These are phyloP conservation scores for Carabus problematicus DNA, from an alignment of 2,888 invertebrate species.

Conservation along the genomic window DNA sequence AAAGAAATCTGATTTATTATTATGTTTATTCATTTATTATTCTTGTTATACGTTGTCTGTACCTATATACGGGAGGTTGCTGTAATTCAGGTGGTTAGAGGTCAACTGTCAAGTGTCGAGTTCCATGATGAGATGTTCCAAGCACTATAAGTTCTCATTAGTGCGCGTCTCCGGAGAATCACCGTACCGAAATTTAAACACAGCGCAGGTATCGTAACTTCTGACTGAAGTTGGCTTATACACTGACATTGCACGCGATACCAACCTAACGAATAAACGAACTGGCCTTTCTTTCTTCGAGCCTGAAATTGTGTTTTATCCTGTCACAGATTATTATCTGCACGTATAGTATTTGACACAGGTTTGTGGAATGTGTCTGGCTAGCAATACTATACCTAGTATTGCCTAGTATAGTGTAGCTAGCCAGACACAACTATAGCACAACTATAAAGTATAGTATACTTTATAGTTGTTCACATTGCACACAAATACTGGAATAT, in stretches of 20 bases:
- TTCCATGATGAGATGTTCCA: constrained; percentile 29
- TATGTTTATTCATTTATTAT: too few relatives aligned
- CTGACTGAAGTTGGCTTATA: constrained; percentile 21
- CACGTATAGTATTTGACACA: background rate
- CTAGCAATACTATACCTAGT: too few relatives aligned
- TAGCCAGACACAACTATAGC: too few relatives aligned
- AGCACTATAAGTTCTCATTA: constrained; percentile 34
- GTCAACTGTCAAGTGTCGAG: constrained; percentile 37
- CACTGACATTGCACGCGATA: constrained; percentile 18
- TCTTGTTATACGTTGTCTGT: too few relatives aligned
- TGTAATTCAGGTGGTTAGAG: constrained; percentile 10
- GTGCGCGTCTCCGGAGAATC: constrained; percentile 2
- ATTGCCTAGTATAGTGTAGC: too few relatives aligned
- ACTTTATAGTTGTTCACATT: too few relatives aligned
- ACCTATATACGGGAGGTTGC: too few relatives aligned
- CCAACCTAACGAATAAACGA: background rate
- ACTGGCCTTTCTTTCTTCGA: background rate
- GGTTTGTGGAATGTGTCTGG: too few relatives aligned
- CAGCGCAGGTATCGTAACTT: constrained; percentile 37
- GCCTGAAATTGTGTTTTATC: constrained; percentile 2
- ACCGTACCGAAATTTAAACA: constrained; percentile 35
- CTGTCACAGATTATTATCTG: background rate
- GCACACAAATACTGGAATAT: too few relatives aligned
- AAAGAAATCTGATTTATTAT: too few relatives aligned
- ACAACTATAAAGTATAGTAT: too few relatives aligned